Base-by-base conservation (phyloP, 2,888 invertebrate species). In the Leucophenga montana region DNA sequence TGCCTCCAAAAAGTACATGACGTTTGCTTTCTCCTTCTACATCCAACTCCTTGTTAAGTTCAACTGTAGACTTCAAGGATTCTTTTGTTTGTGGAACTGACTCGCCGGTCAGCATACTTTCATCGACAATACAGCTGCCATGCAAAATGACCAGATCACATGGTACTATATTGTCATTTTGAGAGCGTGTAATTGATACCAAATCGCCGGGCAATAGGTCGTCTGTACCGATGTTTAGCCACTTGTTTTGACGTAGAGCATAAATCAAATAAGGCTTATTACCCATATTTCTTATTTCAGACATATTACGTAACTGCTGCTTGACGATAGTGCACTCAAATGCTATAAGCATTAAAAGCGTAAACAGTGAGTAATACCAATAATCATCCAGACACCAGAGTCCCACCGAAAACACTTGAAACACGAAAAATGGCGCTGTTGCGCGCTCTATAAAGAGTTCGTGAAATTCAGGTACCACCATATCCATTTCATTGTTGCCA, bases 11-110 rank as follows among this genome's bases (percentile, higher is more conserved):
- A 50, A 99, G 90, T 73, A 97, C 93, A 88, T 98, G 97, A 14
- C 99, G 90, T 89, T 98, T 97, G 22, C 97, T 95, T 86, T 97
- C 96, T 0, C 92, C 91, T 83, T 98, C 97, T 6, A 95, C 90
- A 84, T 98, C 95, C 67, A 99, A 89, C 65, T 91, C 89, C 69
- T 91, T 91, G 71, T 92, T 90, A 67, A 90, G 89, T 70, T 91
- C 91, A 78, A 93, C 92, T 20, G 91, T 88, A 72, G 91, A 91
- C 88, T 97, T 98, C 68, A 98, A 90, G 0, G 97, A 93, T 89
- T 99, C 99, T 90, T 99, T 99, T 98, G 99, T 99, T 90, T 99
- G 99, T 0, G 99, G 99, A 6, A 99, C 98, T 73, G 98, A 98
- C 90, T 99, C 99, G 67, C 96, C 99, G 14, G 99, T 99, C 73